Evolutionary conservation across 2,113 vertebrate species (phyloP), one percentile per base, ranked within the genome.

Genomic region (Megaleporinus macrocephalus): DNA sequence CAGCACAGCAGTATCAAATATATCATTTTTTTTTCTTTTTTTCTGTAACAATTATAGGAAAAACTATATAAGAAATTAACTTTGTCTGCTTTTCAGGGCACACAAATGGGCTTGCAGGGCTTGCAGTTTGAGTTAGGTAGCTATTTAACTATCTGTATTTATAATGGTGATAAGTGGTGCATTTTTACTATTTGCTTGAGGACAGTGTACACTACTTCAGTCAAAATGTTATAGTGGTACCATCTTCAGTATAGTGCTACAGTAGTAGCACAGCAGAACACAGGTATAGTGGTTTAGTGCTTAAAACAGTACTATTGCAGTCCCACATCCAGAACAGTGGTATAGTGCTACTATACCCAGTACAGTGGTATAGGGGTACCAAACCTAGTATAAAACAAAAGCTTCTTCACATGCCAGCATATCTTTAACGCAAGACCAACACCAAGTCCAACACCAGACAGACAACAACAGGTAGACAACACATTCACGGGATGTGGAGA

Each of bases 401-500:
- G 72, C 22, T 57, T 55, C 16, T n/a, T 2, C 36, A 62, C 57
- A 62, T 47, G 14, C 36, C 26, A 65, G 27, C 59, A 63, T 10
- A 29, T 65, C 24, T 27, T 18, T 10, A 20, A 61, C 68, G 81
- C 30, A 9, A 73, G 71, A 29, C 73, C 33, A 26, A 41, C 22
- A 29, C 41, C 44, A 20, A 7, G 24, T 51, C 0, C 69, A 70
- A 59, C 26, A 73, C 16, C 30, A 61, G 2, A 70, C 63, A 26
- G 3, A 79, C 63, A 61, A 47, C 22, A 68, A 49, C n/a, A 61
- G 57, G 18, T 20, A 47, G 44, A 44, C 47, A 3, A 5, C n/a
- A 73, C 59, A 75, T 44, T 73, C n/a, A 79, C 5, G 3, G 66
- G 71, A 82, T 22, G 29, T 29, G 30, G 14, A 78, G 59, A 74